Conservation (phyloP, 1,140 invertebrate genomes). For the Drosophila aff. region DNA sequence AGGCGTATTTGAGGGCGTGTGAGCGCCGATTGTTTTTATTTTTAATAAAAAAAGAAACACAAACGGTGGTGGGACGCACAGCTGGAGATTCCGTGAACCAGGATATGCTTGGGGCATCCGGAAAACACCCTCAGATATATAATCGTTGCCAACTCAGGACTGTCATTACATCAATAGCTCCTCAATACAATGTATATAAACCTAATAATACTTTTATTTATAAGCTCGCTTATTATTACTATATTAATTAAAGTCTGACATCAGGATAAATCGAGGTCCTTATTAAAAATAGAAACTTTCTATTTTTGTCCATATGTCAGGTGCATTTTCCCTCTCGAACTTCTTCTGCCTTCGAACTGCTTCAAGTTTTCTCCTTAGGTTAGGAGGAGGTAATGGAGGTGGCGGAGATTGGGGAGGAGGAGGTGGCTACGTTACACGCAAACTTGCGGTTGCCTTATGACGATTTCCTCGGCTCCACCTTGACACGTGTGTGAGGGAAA, state of each 20-base stretch:
- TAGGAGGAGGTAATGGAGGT: conserved; percentile 32
- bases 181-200: background rate
- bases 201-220: background rate
- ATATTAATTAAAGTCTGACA: background rate
- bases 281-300: background rate
- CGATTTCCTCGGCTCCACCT: conserved; percentile 42
- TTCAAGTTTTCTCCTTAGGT: conserved; percentile 11
- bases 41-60: conserved; percentile 49
- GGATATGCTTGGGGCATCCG: background rate
- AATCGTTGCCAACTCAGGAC: background rate
- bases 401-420: background rate
- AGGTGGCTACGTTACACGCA: conserved; percentile 55
- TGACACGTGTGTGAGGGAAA: conserved; percentile 60
- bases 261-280: background rate
- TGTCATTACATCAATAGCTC: background rate
- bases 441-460: conserved; percentile 60
- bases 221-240: no score
- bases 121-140: conserved; percentile 1
- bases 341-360: background rate
- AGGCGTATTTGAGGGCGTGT: conserved; percentile 34
- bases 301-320: background rate
- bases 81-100: background rate
- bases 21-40: conserved; percentile 66
- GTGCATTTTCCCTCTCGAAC: background rate
- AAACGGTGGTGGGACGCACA: background rate